Evolutionary conservation across 1,140 invertebrate genomes (phyloP).

Genomic region (Papilio glaucus): DNA sequence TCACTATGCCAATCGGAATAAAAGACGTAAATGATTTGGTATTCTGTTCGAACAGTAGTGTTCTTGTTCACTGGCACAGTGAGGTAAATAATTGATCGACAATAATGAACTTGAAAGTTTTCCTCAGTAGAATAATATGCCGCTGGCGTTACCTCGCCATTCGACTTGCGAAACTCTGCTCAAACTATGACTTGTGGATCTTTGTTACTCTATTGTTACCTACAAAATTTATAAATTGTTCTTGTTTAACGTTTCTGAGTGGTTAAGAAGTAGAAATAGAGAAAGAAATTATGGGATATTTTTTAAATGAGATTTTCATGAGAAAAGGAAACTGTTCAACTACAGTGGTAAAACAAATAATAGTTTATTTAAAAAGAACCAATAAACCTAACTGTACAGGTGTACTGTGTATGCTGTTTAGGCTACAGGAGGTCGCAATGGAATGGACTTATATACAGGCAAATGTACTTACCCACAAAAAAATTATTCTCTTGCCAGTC

Average conservation of each 20-base stretch:
- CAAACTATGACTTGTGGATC: neutral
- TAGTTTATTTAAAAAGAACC: too few species aligned
- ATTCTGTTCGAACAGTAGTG: neutral
- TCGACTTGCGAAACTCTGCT: neutral
- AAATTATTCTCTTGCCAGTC: too few species aligned
- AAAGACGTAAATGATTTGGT: neutral
- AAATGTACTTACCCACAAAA: too few species aligned
- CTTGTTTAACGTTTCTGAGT: conserved; percentile 4
- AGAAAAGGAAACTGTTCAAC: too few species aligned
- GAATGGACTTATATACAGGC: too few species aligned
- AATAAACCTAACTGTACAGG: too few species aligned
- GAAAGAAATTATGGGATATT: neutral
- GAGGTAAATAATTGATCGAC: conserved; percentile 6
- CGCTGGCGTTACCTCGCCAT: neutral
- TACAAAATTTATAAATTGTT: conserved; percentile 13
- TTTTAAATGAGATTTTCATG: too few species aligned
- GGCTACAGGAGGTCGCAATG: too few species aligned
- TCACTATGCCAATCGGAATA: neutral
- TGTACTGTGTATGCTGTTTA: too few species aligned
- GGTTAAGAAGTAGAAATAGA: neutral
- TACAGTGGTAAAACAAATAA: too few species aligned
- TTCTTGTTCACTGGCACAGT: neutral
- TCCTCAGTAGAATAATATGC: neutral
- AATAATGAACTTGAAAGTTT: conserved; percentile 11
- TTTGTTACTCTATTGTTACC: conserved; percentile 3